These are phyloP conservation scores for Sebastes reedi DNA, from an alignment of 2,797 vertebrate genomes.

Conservation along the genomic window DNA sequence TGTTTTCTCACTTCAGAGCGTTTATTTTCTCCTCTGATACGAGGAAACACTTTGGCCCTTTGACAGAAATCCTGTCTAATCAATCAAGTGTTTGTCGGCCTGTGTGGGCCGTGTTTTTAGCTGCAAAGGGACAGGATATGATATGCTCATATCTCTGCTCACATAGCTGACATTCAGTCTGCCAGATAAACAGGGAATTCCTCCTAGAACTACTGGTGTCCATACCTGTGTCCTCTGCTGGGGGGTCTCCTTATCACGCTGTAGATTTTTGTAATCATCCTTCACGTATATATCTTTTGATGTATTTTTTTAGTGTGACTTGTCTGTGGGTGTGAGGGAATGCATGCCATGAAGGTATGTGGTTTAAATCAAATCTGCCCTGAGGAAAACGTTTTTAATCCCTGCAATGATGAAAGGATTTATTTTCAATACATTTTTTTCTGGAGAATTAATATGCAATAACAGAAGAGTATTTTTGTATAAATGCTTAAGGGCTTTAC, in stretches of 20 bases:
- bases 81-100: slow-evolving; percentile 47
- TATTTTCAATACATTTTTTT: slow-evolving; percentile 48
- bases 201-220: slow-evolving; percentile 15
- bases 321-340: background rate
- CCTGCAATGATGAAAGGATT: slow-evolving; percentile 51
- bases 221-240: slow-evolving; percentile 23
- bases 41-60: slow-evolving; percentile 54
- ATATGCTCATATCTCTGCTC: slow-evolving; percentile 60
- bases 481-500: slow-evolving; percentile 46
- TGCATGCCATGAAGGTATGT: slow-evolving; percentile 5
- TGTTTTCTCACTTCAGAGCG: slow-evolving; percentile 53
- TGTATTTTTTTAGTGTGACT: background rate
- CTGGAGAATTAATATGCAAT: slow-evolving; percentile 58
- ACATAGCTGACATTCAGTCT: slow-evolving; percentile 65
- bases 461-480: slow-evolving; percentile 43
- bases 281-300: slow-evolving; percentile 6
- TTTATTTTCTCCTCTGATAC: slow-evolving; percentile 67
- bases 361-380: slow-evolving; percentile 20
- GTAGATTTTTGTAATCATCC: slow-evolving; percentile 19
- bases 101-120: slow-evolving; percentile 60
- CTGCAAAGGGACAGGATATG: slow-evolving; percentile 42
- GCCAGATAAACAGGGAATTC: slow-evolving; percentile 64
- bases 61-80: slow-evolving; percentile 55
- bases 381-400: slow-evolving; percentile 33
- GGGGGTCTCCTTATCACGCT: slow-evolving; percentile 6